phyloP scores from a whole-genome alignment of 2,113 vertebrate species.

The Phrynocephalus versicolor region DNA sequence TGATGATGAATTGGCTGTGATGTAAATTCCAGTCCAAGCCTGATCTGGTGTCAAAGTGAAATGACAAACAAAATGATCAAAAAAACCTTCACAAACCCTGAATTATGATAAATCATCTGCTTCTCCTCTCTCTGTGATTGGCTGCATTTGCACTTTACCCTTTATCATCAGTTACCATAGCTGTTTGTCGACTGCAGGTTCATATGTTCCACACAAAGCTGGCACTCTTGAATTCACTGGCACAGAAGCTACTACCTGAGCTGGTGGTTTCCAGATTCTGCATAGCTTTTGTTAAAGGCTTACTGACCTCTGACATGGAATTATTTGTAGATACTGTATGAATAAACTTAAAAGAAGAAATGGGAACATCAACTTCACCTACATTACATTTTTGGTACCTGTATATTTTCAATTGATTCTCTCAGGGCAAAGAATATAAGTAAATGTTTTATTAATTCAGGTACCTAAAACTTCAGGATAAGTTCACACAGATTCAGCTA shows the following conservation, averaged over 20 bases:
- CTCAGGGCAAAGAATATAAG: neutral
- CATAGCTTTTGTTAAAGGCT: too few relatives aligned
- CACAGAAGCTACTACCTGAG: neutral
- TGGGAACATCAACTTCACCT: neutral
- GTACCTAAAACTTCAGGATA: neutral
- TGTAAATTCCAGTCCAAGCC: slow-evolving; percentile 27
- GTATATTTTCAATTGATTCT: neutral
- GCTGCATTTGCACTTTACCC: neutral
- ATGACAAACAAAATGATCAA: slow-evolving; percentile 13
- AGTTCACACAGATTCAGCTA: neutral
- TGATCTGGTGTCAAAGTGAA: slow-evolving; percentile 42
- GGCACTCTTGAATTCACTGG: neutral
- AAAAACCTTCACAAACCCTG: neutral
- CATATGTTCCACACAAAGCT: neutral
- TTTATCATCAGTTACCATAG: neutral
- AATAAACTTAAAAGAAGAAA: neutral
- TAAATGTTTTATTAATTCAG: neutral
- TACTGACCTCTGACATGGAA: neutral
- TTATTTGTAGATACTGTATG: neutral
- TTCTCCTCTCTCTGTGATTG: neutral
- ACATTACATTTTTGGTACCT: neutral
- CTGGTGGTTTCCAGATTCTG: neutral
- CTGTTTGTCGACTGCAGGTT: neutral
- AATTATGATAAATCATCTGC: neutral
- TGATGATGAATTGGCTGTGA: slow-evolving; percentile 24